phyloP scores from a whole-genome alignment of 1,140 invertebrate genomes.

The Drosophila nasuta region DNA sequence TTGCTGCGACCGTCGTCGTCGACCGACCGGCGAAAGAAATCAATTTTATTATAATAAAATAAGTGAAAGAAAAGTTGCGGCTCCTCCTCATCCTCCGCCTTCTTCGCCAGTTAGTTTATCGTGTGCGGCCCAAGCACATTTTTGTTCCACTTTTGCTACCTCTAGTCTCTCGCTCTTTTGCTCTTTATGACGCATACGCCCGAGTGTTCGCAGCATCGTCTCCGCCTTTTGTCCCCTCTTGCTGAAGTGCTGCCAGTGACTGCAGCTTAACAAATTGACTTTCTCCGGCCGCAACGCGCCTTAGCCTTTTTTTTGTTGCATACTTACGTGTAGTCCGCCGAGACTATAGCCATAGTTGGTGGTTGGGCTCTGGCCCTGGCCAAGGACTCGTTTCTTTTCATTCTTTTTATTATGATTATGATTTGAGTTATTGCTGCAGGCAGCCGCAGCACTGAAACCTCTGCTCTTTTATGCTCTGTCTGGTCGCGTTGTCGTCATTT shows the following conservation, averaged over 20 bases:
- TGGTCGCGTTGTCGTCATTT: slow-evolving; percentile 77
- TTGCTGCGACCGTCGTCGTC: neutral
- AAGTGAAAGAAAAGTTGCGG: slow-evolving; percentile 71
- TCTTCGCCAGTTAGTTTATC: slow-evolving; percentile 48
- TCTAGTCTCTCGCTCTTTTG: slow-evolving; percentile 17
- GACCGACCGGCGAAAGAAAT: slow-evolving; percentile 58
- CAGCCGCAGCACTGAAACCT: slow-evolving; percentile 50
- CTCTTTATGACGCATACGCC: slow-evolving; percentile 35
- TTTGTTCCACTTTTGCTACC: slow-evolving; percentile 64
- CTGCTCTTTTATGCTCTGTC: slow-evolving; percentile 59
- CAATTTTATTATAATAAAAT: slow-evolving; percentile 84
- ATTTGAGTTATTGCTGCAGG: slow-evolving; percentile 80
- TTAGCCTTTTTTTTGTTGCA: slow-evolving; percentile 63
- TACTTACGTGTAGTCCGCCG: slow-evolving; percentile 54
- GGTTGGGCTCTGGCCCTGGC: neutral
- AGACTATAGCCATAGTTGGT: neutral
- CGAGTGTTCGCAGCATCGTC: slow-evolving; percentile 19
- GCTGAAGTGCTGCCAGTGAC: slow-evolving; percentile 33
- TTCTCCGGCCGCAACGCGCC: slow-evolving; percentile 74
- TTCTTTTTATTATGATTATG: slow-evolving; percentile 76
- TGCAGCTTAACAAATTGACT: slow-evolving; percentile 83
- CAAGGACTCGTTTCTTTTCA: slow-evolving; percentile 28
- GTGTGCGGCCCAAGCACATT: slow-evolving; percentile 60
- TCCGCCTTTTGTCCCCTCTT: neutral
- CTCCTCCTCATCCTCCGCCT: slow-evolving; percentile 25